phyloP scores from a whole-genome alignment of 2,797 vertebrate genomes.

The Bradypus variegatus region DNA sequence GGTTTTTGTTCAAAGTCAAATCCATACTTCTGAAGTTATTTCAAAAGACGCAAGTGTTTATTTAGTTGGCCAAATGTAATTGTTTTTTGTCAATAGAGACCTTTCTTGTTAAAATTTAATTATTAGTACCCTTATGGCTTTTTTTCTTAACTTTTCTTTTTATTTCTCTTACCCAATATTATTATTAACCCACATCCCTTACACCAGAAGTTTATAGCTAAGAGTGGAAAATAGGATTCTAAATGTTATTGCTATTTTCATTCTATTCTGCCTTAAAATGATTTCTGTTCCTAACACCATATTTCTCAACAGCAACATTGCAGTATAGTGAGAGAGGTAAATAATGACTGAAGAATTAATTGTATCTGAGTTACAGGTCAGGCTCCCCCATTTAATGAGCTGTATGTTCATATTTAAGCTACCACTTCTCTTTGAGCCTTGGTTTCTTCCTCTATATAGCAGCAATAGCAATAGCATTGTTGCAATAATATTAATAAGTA shows the following conservation, averaged over 20 bases:
- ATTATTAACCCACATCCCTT: constrained; percentile 54
- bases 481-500: neutral
- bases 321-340: neutral
- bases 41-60: constrained; percentile 28
- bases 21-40: constrained; percentile 29
- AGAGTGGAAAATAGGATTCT: constrained; percentile 28
- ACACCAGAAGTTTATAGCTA: constrained; percentile 31
- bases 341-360: neutral
- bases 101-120: constrained; percentile 63
- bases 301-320: constrained; percentile 38
- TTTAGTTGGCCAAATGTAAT: constrained; percentile 55
- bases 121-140: constrained; percentile 53
- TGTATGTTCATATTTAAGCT: neutral
- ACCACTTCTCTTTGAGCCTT: neutral
- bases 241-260: constrained; percentile 47
- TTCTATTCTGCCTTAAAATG: constrained; percentile 43
- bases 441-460: neutral
- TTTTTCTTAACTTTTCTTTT: constrained; percentile 57
- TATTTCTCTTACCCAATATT: constrained; percentile 52
- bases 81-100: constrained; percentile 51
- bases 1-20: constrained; percentile 33
- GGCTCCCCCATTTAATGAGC: neutral
- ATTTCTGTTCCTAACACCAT: constrained; percentile 50
- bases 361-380: neutral
- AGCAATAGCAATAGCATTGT: neutral